Evolutionary conservation across 1,140 invertebrate genomes (phyloP), one percentile per base, ranked within the genome.

Genomic region (Neodiprion virginianus): DNA sequence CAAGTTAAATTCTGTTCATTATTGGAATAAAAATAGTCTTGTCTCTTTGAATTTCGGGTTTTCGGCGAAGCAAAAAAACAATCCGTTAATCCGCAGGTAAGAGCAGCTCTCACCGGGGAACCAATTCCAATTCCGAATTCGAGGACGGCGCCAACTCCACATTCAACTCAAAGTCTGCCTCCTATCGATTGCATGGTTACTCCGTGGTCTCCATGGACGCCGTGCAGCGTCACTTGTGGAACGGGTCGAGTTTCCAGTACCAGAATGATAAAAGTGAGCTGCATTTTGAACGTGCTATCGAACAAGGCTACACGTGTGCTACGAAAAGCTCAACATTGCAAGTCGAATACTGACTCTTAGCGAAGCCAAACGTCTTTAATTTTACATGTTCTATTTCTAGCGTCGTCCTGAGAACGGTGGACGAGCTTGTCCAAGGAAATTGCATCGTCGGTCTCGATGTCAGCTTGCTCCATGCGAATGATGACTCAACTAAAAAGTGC

Each of bases 221-320:
- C 90, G 0, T 97, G 96, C 81, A 94, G 90, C 72, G 91, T 90
- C 0, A 91, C 90, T 40, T 97, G 96, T 82, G 94, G 94, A 1
- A 79, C 85, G 7, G 94, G 93, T 77, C 84, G 88, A 17, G 88
- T 90, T 69, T 90, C 89, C 67, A 89, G 93, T 77, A 90, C 86
- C 14, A 85, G 94, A 71, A 89, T 89, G 71, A 91, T 93, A 70
- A 91, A 91, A 87, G 88, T 92, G 79, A 82, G 72, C 69, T 74
- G 28, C 28, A 5, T 40, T 40, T 40, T 40, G 28, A 40, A 40
- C 2, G 67, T 75, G 78, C 74, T 17, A 76, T 72, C 48, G 67
- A 66, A 71, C 50, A 53, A 72, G 69, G 65, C 21, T 65, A 50
- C 72, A 53, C 50, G 48, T 0, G 48, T 68, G 48, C n/a, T 8